phyloP scores from a whole-genome alignment of 2,113 vertebrate genomes.

The Lota lota region DNA sequence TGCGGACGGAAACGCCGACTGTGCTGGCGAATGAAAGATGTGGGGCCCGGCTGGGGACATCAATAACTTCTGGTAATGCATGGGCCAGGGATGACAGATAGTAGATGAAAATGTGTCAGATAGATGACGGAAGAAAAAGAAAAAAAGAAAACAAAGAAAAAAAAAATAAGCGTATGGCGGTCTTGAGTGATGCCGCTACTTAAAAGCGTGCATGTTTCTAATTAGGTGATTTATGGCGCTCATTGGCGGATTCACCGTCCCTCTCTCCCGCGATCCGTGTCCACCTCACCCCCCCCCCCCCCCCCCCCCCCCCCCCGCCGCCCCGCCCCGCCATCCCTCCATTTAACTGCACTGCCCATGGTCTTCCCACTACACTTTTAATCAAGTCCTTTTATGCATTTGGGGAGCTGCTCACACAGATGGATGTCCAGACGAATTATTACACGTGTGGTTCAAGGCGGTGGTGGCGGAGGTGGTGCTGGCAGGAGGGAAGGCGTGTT shows the following conservation, averaged over 20 bases:
- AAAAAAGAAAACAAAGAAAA: neutral
- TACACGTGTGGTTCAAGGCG: neutral
- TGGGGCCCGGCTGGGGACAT: conserved; percentile 53
- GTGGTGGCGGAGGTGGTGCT: too few species aligned
- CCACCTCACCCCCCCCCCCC: conserved; percentile 38
- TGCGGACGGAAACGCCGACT: conserved; percentile 34
- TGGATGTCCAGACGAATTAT: conserved; percentile 28
- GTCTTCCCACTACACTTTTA: conserved; percentile 39
- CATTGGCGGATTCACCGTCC: conserved; percentile 54
- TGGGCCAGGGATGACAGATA: conserved; percentile 61
- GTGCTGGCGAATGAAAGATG: conserved; percentile 53
- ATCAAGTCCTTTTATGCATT: conserved; percentile 46
- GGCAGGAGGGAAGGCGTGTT: neutral
- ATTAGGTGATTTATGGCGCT: conserved; percentile 75
- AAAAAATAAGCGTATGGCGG: conserved; percentile 46
- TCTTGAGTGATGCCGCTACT: conserved; percentile 72
- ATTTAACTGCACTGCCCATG: conserved; percentile 40
- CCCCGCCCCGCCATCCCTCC: conserved; percentile 23
- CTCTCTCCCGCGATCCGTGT: conserved; percentile 36
- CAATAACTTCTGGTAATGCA: conserved; percentile 65
- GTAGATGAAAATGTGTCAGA: conserved; percentile 63
- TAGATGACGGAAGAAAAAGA: conserved; percentile 46
- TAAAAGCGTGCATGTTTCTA: conserved; percentile 64
- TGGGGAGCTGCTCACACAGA: conserved; percentile 28
- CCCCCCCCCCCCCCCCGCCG: conserved; percentile 16